Percentiles rank a stretch among this genome's conserved stretches.
These are phyloP conservation scores for Heterotis niloticus DNA, from an alignment of 2,113 vertebrate genomes.

Conservation along the genomic window DNA sequence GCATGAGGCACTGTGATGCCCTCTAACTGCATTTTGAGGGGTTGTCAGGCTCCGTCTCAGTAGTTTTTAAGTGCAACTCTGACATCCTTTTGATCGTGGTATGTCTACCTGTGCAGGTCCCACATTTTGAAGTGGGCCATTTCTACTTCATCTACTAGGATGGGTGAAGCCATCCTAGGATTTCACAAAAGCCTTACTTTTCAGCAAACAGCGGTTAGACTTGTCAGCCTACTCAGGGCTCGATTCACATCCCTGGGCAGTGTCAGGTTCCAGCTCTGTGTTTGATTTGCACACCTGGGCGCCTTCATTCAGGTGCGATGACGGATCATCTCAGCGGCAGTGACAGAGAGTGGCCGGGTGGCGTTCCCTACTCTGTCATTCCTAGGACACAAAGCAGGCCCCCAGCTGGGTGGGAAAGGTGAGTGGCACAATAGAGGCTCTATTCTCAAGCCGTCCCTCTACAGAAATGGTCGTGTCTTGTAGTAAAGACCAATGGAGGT, in stretches of 20 bases:
- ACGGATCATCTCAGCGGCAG: slow-evolving; percentile 68
- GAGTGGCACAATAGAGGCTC: slow-evolving; percentile 46
- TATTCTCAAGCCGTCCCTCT: slow-evolving; percentile 38
- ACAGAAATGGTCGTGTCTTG: slow-evolving; percentile 46
- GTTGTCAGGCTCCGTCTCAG: too few species aligned
- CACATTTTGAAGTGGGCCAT: neutral
- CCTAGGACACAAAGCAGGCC: slow-evolving; percentile 42
- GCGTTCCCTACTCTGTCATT: slow-evolving; percentile 64
- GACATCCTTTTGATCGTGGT: neutral
- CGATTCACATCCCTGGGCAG: slow-evolving; percentile 15
- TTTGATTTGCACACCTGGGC: slow-evolving; percentile 66
- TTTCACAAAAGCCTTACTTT: neutral
- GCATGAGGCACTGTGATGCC: too few species aligned
- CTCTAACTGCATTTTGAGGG: too few species aligned
- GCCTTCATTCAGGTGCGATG: slow-evolving; percentile 71
- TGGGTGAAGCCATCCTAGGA: neutral
- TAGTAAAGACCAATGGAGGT: slow-evolving; percentile 25
- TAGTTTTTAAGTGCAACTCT: too few species aligned
- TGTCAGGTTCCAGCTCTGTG: slow-evolving; percentile 39
- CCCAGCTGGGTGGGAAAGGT: slow-evolving; percentile 30
- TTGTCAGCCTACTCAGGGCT: slow-evolving; percentile 5
- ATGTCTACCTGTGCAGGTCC: neutral
- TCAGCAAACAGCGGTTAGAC: neutral
- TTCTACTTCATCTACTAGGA: neutral
- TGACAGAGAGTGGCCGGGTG: slow-evolving; percentile 69